These are phyloP conservation scores for Sebastiscus tertius DNA, from an alignment of 2,797 vertebrate genomes.

Conservation along the genomic window DNA sequence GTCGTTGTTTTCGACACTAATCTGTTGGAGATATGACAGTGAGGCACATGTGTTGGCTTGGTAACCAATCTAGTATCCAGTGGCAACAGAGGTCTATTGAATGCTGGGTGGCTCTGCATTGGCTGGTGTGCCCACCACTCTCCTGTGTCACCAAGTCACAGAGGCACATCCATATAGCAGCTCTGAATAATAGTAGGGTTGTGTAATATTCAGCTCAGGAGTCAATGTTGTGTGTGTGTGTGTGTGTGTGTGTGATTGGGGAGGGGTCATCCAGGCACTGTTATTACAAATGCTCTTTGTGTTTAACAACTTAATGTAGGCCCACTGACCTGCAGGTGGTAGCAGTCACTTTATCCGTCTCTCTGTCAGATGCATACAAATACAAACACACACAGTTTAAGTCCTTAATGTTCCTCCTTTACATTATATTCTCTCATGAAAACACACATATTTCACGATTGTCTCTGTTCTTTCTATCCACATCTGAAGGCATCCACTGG, in stretches of 20 bases:
- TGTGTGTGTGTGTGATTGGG: slow-evolving; percentile 33
- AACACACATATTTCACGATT: slow-evolving; percentile 13
- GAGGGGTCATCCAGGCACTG: slow-evolving; percentile 47
- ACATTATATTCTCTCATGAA: slow-evolving; percentile 3
- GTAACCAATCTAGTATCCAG: slow-evolving; percentile 84
- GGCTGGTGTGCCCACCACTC: slow-evolving; percentile 77
- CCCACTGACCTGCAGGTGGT: slow-evolving; percentile 65
- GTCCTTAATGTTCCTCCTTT: neutral
- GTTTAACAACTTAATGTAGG: slow-evolving; percentile 62
- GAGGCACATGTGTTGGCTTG: slow-evolving; percentile 83
- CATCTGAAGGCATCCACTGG: slow-evolving; percentile 78
- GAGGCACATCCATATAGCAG: slow-evolving; percentile 59
- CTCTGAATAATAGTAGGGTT: slow-evolving; percentile 54
- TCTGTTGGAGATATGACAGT: slow-evolving; percentile 77
- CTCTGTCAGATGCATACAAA: slow-evolving; percentile 16
- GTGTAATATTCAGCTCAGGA: slow-evolving; percentile 52
- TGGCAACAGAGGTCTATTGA: slow-evolving; percentile 84
- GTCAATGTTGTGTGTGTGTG: slow-evolving; percentile 44
- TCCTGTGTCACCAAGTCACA: slow-evolving; percentile 77
- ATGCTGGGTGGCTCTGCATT: slow-evolving; percentile 76
- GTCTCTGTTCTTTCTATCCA: slow-evolving; percentile 20
- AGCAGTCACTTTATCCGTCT: slow-evolving; percentile 40
- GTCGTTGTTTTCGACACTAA: slow-evolving; percentile 71
- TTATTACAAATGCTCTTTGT: slow-evolving; percentile 64
- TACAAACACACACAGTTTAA: slow-evolving; percentile 8